These are phyloP conservation scores for Erythrocercus mccallii DNA, from an alignment of 2,113 vertebrate genomes.

Conservation along the genomic window DNA sequence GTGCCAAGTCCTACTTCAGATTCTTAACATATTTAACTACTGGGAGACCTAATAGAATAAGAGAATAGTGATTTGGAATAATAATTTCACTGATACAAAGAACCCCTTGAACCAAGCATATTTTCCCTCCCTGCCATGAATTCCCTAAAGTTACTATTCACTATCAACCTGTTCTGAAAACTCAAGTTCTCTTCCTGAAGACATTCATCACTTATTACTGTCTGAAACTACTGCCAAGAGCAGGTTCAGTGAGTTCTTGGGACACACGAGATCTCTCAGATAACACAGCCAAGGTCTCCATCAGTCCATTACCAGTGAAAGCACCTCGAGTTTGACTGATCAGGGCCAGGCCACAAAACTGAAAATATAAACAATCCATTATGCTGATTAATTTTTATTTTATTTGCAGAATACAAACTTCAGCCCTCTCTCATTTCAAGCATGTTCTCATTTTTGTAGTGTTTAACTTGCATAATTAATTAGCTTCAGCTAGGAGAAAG, in stretches of 20 bases:
- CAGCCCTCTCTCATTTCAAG: not conserved
- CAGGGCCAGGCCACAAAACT: not conserved
- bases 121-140: not conserved
- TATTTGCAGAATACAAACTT: not conserved
- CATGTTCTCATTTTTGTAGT: not conserved
- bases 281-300: not conserved
- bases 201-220: not conserved
- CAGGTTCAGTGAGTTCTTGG: rapidly evolving
- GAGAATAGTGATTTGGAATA: not conserved
- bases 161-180: not conserved
- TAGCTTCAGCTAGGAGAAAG: not conserved
- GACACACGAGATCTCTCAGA: not conserved
- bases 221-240: not conserved
- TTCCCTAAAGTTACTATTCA: not conserved
- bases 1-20: not conserved
- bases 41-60: not conserved
- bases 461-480: not conserved
- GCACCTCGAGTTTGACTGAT: not conserved
- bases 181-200: not conserved
- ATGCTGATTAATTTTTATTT: not conserved
- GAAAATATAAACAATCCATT: not conserved
- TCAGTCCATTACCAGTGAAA: not conserved
- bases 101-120: not conserved
- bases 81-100: not conserved
- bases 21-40: not conserved